Conservation (phyloP, 2,888 invertebrate species). For the Microctonus hyperodae region DNA sequence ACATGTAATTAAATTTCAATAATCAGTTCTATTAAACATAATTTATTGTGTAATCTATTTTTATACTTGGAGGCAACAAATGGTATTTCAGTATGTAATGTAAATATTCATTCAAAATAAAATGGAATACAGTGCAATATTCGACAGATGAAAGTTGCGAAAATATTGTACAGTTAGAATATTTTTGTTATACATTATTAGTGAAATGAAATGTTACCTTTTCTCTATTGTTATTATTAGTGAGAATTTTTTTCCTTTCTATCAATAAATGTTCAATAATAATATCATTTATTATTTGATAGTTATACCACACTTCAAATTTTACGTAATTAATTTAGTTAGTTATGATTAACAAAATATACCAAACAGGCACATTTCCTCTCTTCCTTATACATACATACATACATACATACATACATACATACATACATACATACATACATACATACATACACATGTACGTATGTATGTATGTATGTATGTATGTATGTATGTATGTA, state of each 20-base stretch:
- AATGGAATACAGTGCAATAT: not conserved
- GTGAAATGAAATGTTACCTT: not conserved
- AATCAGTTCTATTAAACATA: conserved; percentile 32
- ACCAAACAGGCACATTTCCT: too few species aligned
- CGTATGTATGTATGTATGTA: too few species aligned
- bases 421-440: too few species aligned
- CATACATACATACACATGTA: too few species aligned
- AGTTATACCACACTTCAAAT: not conserved
- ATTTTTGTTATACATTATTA: not conserved
- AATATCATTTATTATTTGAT: not conserved
- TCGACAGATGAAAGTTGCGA: not conserved
- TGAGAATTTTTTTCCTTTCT: not conserved
- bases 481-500: too few species aligned
- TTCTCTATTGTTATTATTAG: not conserved
- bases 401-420: too few species aligned
- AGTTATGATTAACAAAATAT: not conserved
- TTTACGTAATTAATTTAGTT: not conserved
- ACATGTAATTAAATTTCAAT: not conserved
- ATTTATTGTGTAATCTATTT: conserved; percentile 37
- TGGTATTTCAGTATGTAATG: not conserved
- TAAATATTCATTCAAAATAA: not conserved
- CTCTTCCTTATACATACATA: too few species aligned
- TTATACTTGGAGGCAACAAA: conserved; percentile 31
- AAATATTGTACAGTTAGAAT: not conserved
- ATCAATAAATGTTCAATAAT: not conserved